phyloP scores from a whole-genome alignment of 2,888 invertebrate species.

The Merodon equestris region DNA sequence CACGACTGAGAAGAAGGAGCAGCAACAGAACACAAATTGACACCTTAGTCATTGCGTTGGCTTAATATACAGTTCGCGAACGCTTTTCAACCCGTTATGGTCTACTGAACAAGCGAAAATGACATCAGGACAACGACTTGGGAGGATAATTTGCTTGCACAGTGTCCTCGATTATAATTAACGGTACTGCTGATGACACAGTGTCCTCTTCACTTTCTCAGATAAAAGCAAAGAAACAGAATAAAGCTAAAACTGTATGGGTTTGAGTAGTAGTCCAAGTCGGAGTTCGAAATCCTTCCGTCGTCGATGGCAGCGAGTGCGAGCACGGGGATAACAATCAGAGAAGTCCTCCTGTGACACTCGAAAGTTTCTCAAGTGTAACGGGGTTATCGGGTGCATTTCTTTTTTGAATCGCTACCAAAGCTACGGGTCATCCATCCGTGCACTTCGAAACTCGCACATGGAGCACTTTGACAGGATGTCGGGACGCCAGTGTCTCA shows the following conservation, averaged over 20 bases:
- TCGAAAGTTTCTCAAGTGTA: constrained; percentile 20
- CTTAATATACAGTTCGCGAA: neutral
- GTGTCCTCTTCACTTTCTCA: constrained; percentile 9
- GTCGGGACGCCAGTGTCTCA: neutral
- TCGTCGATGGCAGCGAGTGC: no score
- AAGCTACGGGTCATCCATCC: no score
- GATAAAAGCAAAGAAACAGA: no score
- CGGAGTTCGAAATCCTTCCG: no score
- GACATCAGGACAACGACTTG: constrained; percentile 19
- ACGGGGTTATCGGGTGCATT: constrained; percentile 36
- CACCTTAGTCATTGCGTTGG: constrained; percentile 1
- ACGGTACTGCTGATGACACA: constrained; percentile 40
- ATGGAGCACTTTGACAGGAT: no score
- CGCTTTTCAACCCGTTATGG: constrained; percentile 17
- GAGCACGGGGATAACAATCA: constrained; percentile 20
- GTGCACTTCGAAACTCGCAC: no score
- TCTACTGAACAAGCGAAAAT: constrained; percentile 34
- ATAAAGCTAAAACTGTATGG: no score
- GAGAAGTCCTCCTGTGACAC: constrained; percentile 33
- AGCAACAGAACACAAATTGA: no score
- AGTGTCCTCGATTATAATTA: constrained; percentile 41
- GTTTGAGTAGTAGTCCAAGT: no score
- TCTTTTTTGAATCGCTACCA: no score
- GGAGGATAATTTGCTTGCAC: constrained; percentile 36
- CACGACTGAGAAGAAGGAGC: constrained; percentile 4